Evolutionary conservation across 2,888 invertebrate genomes (phyloP).

Genomic region (Azorinus chamasolen): DNA sequence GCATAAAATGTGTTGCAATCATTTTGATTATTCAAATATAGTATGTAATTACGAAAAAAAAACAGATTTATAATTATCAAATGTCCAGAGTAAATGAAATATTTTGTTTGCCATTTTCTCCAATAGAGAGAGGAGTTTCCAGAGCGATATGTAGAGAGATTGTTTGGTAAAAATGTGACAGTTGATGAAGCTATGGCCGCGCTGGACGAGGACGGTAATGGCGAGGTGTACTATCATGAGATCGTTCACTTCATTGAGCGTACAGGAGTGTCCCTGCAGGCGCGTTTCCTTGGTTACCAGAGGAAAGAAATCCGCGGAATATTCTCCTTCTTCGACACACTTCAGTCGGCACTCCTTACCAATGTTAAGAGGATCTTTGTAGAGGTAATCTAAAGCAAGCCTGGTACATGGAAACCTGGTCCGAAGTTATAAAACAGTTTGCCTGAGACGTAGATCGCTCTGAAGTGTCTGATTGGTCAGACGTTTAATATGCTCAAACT

Average conservation of each 20-base stretch:
- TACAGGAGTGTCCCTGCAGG: slow-evolving; percentile 77
- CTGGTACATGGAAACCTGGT: neutral
- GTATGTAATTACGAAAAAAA: no score
- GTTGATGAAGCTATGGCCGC: slow-evolving; percentile 72
- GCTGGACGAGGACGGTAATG: slow-evolving; percentile 75
- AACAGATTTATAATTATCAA: no score
- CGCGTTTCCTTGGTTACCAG: slow-evolving; percentile 81
- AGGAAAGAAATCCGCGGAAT: slow-evolving; percentile 75
- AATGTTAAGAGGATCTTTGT: slow-evolving; percentile 80
- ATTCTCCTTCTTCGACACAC: slow-evolving; percentile 75
- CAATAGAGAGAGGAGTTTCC: slow-evolving; percentile 65
- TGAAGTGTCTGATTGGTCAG: no score
- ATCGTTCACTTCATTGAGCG: slow-evolving; percentile 76
- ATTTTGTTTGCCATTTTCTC: neutral
- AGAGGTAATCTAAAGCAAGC: slow-evolving; percentile 55
- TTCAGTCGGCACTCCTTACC: slow-evolving; percentile 78
- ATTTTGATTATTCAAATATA: no score
- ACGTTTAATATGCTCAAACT: no score
- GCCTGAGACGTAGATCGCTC: no score
- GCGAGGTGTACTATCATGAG: slow-evolving; percentile 78
- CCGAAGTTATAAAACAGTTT: no score
- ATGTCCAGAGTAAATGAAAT: no score
- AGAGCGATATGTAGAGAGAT: slow-evolving; percentile 54
- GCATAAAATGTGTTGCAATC: no score
- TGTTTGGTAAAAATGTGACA: slow-evolving; percentile 75